phyloP scores from a whole-genome alignment of 1,140 invertebrate species.

The Homarus americanus region DNA sequence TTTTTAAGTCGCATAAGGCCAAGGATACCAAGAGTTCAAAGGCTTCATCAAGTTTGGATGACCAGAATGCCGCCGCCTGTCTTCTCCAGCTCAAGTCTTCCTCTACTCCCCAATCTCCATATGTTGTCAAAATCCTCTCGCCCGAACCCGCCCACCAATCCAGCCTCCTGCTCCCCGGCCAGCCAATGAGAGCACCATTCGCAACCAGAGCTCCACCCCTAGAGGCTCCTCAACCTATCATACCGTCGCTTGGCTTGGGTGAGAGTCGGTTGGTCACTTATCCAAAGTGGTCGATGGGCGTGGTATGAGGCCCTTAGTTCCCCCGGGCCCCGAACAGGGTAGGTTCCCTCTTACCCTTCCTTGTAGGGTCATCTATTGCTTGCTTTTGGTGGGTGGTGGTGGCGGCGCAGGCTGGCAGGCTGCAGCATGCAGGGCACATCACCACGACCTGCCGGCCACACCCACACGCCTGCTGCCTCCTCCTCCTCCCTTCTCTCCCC shows the following conservation, averaged over 20 bases:
- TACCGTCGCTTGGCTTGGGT: constrained; percentile 64
- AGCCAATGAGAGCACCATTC: constrained; percentile 36
- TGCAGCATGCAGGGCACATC: not conserved
- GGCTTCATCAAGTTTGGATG: constrained; percentile 51
- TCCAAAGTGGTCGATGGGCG: constrained; percentile 55
- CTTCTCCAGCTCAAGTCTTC: constrained; percentile 68
- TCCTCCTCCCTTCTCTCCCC: not conserved
- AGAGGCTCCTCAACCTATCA: constrained; percentile 58
- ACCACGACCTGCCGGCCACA: not conserved
- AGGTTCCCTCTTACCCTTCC: constrained; percentile 24
- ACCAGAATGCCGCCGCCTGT: constrained; percentile 64
- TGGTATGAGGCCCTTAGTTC: constrained; percentile 37
- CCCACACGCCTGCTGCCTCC: not conserved
- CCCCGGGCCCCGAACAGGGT: constrained; percentile 48
- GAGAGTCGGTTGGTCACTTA: constrained; percentile 62
- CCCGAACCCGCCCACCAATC: constrained; percentile 68
- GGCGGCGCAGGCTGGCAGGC: not conserved
- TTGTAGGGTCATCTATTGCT: constrained; percentile 15
- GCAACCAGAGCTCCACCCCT: constrained; percentile 57
- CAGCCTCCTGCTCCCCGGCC: constrained; percentile 45
- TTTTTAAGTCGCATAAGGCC: constrained; percentile 1
- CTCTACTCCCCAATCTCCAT: constrained; percentile 61
- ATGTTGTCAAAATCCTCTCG: constrained; percentile 61
- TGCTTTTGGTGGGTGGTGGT: not conserved
- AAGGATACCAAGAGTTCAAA: constrained; percentile 38